Conservation (phyloP, 2,113 vertebrate genomes). For the Megaleporinus macrocephalus region DNA sequence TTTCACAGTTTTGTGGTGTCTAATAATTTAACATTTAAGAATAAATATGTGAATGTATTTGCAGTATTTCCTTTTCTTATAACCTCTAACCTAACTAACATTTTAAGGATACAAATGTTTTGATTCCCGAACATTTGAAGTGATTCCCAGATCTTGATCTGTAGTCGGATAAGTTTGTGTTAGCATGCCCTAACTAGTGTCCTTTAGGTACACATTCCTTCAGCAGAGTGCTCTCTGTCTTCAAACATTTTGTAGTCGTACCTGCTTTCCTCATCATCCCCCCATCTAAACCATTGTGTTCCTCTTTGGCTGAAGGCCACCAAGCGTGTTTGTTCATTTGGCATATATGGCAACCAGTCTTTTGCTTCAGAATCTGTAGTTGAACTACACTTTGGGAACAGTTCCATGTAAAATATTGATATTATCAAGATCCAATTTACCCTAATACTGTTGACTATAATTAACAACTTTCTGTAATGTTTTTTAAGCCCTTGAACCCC, state of each 20-base stretch:
- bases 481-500: no score
- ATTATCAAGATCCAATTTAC: no score
- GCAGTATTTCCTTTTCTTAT: not conserved
- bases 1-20: not conserved
- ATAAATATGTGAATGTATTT: no score
- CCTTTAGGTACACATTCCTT: not conserved
- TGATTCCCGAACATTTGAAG: not conserved
- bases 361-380: not conserved
- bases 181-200: not conserved
- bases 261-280: not conserved
- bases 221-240: not conserved
- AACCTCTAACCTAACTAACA: not conserved
- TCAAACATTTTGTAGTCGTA: not conserved
- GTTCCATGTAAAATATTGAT: no score
- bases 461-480: no score
- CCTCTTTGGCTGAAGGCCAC: conserved; percentile 33
- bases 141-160: not conserved
- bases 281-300: not conserved
- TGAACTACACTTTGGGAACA: not conserved
- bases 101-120: not conserved
- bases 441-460: no score
- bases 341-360: not conserved
- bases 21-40: no score
- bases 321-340: conserved; percentile 23
- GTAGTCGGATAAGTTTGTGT: not conserved